phyloP scores from a whole-genome alignment of 2,797 vertebrate genomes.

The Pseudotriccus pelzelni region DNA sequence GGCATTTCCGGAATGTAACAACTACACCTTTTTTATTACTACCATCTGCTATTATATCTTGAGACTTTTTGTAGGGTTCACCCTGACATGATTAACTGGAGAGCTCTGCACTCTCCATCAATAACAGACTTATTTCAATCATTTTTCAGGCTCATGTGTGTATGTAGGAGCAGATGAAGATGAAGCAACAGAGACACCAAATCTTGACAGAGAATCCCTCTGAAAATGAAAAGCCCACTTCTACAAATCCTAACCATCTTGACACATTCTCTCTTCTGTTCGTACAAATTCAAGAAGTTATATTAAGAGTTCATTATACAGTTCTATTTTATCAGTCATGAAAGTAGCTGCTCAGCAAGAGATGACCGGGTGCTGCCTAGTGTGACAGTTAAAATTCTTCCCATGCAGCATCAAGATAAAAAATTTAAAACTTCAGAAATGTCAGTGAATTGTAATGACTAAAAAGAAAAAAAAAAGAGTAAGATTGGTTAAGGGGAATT shows the following conservation, averaged over 20 bases:
- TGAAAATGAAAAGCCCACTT: background rate
- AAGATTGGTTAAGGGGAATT: background rate
- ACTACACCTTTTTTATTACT: background rate
- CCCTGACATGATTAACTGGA: background rate
- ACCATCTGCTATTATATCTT: background rate
- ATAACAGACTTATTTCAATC: background rate
- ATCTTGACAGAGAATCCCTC: background rate
- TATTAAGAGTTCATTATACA: background rate
- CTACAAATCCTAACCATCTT: background rate
- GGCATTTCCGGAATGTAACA: conserved; percentile 25
- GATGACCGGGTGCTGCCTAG: background rate
- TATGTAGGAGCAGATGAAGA: background rate
- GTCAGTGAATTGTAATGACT: background rate
- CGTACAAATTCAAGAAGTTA: background rate
- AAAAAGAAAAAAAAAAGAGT: background rate
- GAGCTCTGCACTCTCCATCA: background rate
- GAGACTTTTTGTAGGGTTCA: background rate
- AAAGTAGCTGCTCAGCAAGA: background rate
- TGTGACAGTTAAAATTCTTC: background rate
- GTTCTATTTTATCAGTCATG: background rate
- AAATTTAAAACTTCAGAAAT: background rate
- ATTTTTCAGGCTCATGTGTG: background rate
- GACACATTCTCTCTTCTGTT: background rate
- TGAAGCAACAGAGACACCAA: background rate
- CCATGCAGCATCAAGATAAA: background rate